Conservation (phyloP, 30 jellyfish, hydroid and myxozoan species). For the Pelagia noctiluca region DNA sequence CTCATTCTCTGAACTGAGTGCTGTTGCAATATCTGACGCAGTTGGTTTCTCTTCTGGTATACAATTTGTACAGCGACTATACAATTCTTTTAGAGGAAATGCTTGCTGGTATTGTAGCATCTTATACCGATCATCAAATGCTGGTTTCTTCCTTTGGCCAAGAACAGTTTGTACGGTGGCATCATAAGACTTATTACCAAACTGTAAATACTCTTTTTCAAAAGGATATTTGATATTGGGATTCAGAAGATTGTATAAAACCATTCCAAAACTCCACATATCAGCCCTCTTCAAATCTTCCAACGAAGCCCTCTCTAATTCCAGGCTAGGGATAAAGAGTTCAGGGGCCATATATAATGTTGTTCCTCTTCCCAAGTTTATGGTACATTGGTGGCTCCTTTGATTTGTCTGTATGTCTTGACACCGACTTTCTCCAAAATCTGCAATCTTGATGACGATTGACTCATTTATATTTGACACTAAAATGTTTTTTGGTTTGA, state of each 20-base stretch:
- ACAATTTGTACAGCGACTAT: constrained; percentile 17
- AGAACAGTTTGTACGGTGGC: constrained; percentile 8
- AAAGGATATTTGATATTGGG: constrained; percentile 32
- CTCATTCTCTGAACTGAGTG: constrained; percentile 34
- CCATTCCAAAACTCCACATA: constrained; percentile 29
- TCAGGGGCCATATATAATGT: constrained; percentile 43
- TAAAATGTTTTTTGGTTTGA: constrained; percentile 24
- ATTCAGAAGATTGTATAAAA: constrained; percentile 23
- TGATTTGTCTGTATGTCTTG: constrained; percentile 26
- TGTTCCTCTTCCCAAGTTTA: constrained; percentile 26
- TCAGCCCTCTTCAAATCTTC: constrained; percentile 23
- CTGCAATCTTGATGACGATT: constrained; percentile 22
- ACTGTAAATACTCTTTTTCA: constrained; percentile 19
- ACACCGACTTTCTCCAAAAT: constrained; percentile 34
- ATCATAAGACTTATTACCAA: constrained; percentile 18
- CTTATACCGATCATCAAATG: constrained; percentile 19
- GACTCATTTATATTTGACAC: constrained; percentile 35
- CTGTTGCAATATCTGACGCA: constrained; percentile 22
- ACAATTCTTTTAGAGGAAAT: constrained; percentile 26
- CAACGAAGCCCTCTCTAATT: constrained; percentile 7
- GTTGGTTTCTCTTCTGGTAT: constrained; percentile 27
- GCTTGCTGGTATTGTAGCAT: constrained; percentile 29
- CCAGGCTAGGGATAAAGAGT: constrained; percentile 25
- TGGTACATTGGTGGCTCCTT: constrained; percentile 14
- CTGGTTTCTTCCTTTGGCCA: constrained; percentile 16